Evolutionary conservation across 2,888 invertebrate genomes (phyloP), one percentile per base, ranked within the genome.

Genomic region (Idaea aversata): DNA sequence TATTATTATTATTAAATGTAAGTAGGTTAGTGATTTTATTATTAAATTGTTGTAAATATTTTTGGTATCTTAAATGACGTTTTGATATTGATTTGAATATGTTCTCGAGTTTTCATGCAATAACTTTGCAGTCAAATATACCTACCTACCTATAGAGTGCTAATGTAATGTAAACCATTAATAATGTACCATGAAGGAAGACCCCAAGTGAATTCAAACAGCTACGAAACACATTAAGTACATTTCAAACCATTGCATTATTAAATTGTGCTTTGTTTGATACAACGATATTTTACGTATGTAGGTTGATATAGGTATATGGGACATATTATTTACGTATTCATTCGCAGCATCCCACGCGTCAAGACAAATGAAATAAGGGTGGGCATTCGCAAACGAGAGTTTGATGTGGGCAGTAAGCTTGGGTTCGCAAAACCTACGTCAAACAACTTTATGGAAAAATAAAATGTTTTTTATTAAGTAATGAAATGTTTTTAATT

Each of bases 291-390:
- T 13, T 47, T 47, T 47, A 47, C 47, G 10, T 47, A 47, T 10
- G 47, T 47, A 47, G 47, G 6, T 47, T 7, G 47, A 47, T 47
- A 47, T 47, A 25, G 25, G 25, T 25, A 25, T 47, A 7, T 47
- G 3, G 47, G 47, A 47, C 47, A 47, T 13, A 13, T 47, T 47
- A 47, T 36, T 36, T 36, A 7, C 36, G 36, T 36, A 36, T 47
- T 47, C 47, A 47, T 47, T 47, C 13, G 47, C 13, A 47, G 13
- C 47, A 47, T 47, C 47, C 47, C 47, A 47, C 47, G 47, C 47
- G 47, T 47, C 47, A 47, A 47, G 47, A 47, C 47, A 47, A 47
- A 47, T 47, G 47, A 47, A 47, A 47, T 47, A 47, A 47, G 47
- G 47, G 47, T 47, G 47, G 47, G 47, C 47, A 47, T 47, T 47